Evolutionary conservation across 2,797 vertebrate species (phyloP), one percentile per base, ranked within the genome.

Genomic region (Fistularia commersonii): DNA sequence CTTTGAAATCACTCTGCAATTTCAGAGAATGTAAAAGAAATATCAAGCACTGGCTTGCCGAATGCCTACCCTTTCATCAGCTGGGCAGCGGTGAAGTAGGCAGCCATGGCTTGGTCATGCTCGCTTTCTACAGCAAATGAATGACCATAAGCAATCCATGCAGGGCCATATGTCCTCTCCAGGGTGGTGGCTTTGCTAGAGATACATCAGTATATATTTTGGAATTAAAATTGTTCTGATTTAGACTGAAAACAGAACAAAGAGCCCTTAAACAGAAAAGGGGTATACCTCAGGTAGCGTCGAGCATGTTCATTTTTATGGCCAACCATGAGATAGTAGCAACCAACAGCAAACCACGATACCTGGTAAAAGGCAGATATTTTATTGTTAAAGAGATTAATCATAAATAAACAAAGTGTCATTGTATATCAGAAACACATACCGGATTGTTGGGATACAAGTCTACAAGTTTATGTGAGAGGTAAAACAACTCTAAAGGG

Each of bases 261-360:
- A 11, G 8, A 37, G 48, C n/a, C 3, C 32, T 63, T 36, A 7
- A 6, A 45, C 3, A 1, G 10, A 38, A 6, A 8, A 8, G 12
- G 40, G 8, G 48, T 77, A 44, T 89, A 97, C 97, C 97, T 98
- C 40, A 99, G 94, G 33, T 99, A 99, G 62, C 96, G 91, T 59
- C 97, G 92, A 31, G 97, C 96, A 13, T 98, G 95, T 74, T 99
- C 96, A 14, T 99, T 99, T 91, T 98, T 99, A 81, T 98, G 96
- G 40, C 97, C 97, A 14, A 99, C 96, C 97, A 99, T 99, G 57
- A 99, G 93, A 88, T 99, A 99, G 64, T 98, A 99, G 80, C 97
- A 99, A 44, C 96, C 96, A 58, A 99, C 96, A 44, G 97, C 95
- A 92, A 98, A 98, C 97, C 97, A 99, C 0, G 90, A 91, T 0